A percentile compares a stretch with the other conserved stretches of the same genome.
phyloP scores from a whole-genome alignment of 1,140 invertebrate genomes.

The Drosophila burlai region DNA sequence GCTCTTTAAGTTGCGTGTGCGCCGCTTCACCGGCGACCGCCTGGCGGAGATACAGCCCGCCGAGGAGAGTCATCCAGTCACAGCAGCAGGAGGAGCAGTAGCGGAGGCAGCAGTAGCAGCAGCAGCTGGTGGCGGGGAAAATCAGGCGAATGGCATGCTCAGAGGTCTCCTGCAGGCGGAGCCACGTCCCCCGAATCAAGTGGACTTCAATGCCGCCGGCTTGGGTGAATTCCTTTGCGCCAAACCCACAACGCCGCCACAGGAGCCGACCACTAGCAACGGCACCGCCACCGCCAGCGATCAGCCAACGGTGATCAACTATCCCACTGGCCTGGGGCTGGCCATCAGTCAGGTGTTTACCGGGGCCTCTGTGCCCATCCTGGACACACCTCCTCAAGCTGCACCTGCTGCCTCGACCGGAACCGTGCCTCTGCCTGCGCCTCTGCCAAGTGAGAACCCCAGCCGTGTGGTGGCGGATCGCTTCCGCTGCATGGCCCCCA shows the following conservation, averaged over 20 bases:
- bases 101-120: background rate
- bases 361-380: background rate
- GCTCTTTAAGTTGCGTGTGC: conserved; percentile 55
- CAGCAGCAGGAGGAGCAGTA: background rate
- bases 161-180: conserved; percentile 28
- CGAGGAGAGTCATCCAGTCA: background rate
- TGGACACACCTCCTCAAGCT: background rate
- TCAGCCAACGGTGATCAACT: conserved; percentile 42
- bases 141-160: conserved; percentile 28
- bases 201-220: conserved; percentile 36
- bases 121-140: background rate
- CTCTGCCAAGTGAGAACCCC: background rate
- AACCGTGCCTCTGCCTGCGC: background rate
- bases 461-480: conserved; percentile 26
- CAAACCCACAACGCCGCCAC: conserved; percentile 5
- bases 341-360: conserved; percentile 55
- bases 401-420: background rate
- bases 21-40: conserved; percentile 66
- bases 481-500: conserved; percentile 63
- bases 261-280: background rate
- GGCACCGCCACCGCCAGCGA: background rate
- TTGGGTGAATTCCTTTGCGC: conserved; percentile 39
- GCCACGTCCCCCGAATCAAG: conserved; percentile 36
- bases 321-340: conserved; percentile 42
- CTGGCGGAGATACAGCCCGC: background rate